Conservation (phyloP, 2,888 invertebrate genomes). For the Tethea ocularis region DNA sequence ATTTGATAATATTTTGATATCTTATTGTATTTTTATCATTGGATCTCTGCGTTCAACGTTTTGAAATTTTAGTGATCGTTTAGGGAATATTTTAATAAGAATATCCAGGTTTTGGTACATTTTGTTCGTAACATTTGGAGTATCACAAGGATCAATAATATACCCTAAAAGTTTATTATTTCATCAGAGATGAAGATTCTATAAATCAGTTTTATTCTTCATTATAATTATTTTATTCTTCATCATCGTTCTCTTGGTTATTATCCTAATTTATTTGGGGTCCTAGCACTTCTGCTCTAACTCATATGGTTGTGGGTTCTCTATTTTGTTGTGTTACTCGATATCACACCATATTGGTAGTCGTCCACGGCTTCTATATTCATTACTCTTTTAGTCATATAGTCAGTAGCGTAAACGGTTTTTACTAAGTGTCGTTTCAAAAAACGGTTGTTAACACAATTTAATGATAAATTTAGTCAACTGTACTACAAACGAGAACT, state of each 20-base stretch:
- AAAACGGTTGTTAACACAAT: background rate
- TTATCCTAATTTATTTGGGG: too few relatives aligned
- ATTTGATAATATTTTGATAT: conserved; percentile 2
- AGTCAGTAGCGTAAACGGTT: too few relatives aligned
- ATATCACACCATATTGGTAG: too few relatives aligned
- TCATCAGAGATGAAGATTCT: background rate
- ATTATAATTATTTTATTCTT: too few relatives aligned
- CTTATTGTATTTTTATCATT: background rate
- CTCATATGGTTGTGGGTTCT: too few relatives aligned
- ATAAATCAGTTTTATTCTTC: too few relatives aligned
- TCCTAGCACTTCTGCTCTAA: too few relatives aligned
- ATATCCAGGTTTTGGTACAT: background rate
- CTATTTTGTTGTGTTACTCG: too few relatives aligned
- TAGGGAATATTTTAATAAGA: too few relatives aligned
- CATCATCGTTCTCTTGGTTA: too few relatives aligned
- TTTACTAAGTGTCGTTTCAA: background rate
- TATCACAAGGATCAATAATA: background rate
- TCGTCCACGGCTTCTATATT: too few relatives aligned
- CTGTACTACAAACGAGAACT: conserved; percentile 3
- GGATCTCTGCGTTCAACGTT: background rate
- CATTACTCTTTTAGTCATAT: too few relatives aligned
- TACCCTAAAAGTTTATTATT: background rate
- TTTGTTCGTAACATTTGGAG: background rate
- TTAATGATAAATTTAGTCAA: background rate
- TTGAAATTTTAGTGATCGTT: background rate